A percentile compares a stretch with the other conserved stretches of the same genome.
phyloP scores from a whole-genome alignment of 2,888 invertebrate species.

The Agrilus cyanescens region DNA sequence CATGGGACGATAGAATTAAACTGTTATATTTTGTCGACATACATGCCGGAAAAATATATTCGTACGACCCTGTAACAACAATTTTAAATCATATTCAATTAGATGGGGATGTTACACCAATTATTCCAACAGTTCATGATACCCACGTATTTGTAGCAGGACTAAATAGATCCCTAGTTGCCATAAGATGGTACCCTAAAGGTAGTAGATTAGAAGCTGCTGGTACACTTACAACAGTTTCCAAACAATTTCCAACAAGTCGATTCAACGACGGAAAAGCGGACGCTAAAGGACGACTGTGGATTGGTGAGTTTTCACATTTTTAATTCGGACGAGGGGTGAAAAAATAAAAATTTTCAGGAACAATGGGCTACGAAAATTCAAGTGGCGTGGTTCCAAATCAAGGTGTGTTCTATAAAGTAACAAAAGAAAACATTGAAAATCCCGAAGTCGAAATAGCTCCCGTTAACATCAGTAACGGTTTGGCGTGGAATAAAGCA shows the following conservation, averaged over 20 bases:
- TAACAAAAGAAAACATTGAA: slow-evolving; percentile 32
- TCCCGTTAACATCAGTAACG: slow-evolving; percentile 61
- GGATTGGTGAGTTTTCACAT: slow-evolving; percentile 41
- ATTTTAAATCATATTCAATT: slow-evolving; percentile 16
- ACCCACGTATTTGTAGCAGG: slow-evolving; percentile 34
- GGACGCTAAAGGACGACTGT: slow-evolving; percentile 42
- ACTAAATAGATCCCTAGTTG: slow-evolving; percentile 32
- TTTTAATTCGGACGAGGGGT: too few species aligned
- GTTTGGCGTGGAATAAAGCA: slow-evolving; percentile 62
- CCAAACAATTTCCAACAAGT: slow-evolving; percentile 35
- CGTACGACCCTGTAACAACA: slow-evolving; percentile 31
- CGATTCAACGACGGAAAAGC: slow-evolving; percentile 51
- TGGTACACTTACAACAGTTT: slow-evolving; percentile 32
- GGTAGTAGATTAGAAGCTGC: slow-evolving; percentile 10
- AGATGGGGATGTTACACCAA: slow-evolving; percentile 31
- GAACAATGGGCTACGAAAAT: slow-evolving; percentile 52
- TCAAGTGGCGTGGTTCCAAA: slow-evolving; percentile 37
- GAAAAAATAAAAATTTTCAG: too few species aligned
- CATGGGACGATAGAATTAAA: slow-evolving; percentile 35
- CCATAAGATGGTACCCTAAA: slow-evolving; percentile 39
- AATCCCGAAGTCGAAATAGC: slow-evolving; percentile 24
- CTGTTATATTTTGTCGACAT: slow-evolving; percentile 42
- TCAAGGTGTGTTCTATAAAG: slow-evolving; percentile 47
- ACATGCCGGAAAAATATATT: slow-evolving; percentile 28
- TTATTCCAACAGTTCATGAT: slow-evolving; percentile 34